Conservation (phyloP, 2,797 vertebrate species). For the Darevskia nairensis region DNA sequence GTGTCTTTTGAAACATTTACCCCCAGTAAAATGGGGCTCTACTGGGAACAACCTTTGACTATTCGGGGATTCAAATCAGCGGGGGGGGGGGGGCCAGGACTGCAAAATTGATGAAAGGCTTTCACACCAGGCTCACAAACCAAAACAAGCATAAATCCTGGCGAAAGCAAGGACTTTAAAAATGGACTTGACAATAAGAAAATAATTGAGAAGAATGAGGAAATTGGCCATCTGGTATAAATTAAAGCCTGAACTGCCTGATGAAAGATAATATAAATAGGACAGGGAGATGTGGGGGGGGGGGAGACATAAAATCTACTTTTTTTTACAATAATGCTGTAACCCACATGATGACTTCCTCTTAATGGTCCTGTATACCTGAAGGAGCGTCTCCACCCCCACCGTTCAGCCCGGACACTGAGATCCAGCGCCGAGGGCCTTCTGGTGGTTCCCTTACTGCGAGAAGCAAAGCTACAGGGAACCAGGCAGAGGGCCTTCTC, state of each 20-base stretch:
- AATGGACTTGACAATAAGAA: background rate
- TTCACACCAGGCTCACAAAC: conserved; percentile 27
- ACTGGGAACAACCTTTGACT: background rate
- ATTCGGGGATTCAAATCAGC: background rate
- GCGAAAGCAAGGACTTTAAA: conserved; percentile 7
- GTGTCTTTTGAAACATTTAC: background rate
- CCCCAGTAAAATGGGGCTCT: background rate
- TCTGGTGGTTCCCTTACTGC: no score
- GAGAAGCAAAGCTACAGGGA: no score
- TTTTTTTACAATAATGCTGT: conserved; percentile 22
- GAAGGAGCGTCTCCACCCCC: no score
- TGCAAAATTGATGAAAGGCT: background rate
- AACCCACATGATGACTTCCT: background rate
- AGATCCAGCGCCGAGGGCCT: no score
- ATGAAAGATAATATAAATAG: conserved; percentile 14
- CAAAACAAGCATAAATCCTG: conserved; percentile 29
- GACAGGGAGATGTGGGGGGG: background rate
- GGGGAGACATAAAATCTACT: conserved; percentile 2
- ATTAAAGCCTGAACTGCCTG: conserved; percentile 19
- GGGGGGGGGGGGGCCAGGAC: background rate
- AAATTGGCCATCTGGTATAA: conserved; percentile 22
- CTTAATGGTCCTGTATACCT: background rate
- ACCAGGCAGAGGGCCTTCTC: no score
- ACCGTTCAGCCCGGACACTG: no score
- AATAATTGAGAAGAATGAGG: conserved; percentile 29